Evolutionary conservation across 2,113 vertebrate species (phyloP), one percentile per base, ranked within the genome.

Genomic region (Xiphias gladius): DNA sequence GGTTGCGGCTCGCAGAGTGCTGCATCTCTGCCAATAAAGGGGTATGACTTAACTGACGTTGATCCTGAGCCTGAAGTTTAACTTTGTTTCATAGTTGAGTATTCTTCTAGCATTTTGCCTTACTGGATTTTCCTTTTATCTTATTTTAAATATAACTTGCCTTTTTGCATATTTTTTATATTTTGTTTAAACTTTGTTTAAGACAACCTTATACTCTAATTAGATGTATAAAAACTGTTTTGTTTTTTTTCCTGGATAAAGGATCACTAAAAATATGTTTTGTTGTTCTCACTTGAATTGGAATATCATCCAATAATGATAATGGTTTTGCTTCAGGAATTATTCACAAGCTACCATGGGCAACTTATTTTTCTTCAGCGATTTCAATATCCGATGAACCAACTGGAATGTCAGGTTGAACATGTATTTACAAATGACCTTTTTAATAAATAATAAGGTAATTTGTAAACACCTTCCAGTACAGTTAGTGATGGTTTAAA

Each of bases 11-110:
- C 28, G 97, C 98, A 4, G 98, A 99, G 57, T 99, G 98, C 94
- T 99, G 98, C 94, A 98, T 99, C 82, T 97, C 98, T 86, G 97
- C 98, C 64, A 99, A 98, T 87, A 99, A 98, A 85, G 97, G 98
- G 95, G 98, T 99, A 92, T 88, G 96, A 55, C 13, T 12, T 5
- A 3, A 30, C 2, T 13, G 0, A n/a, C n/a, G n/a, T n/a, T n/a
- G n/a, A 66, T 30, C 10, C 1, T 14, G 2, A 35, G 20, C n/a
- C 39, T 62, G 11, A 16, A 22, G 1, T 48, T 26, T 1, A 65
- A 24, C 54, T n/a, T 22, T 28, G 0, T 8, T 74, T 32, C 2
- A 22, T 46, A n/a, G 16, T 41, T 22, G 0, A 2, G 2, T n/a
- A 1, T 30, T 30, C 20, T 20, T 16, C 10, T 2, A 14, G 12